Evolutionary conservation across 1,140 invertebrate species (phyloP).

Genomic region (Aphelinus atriplicis): DNA sequence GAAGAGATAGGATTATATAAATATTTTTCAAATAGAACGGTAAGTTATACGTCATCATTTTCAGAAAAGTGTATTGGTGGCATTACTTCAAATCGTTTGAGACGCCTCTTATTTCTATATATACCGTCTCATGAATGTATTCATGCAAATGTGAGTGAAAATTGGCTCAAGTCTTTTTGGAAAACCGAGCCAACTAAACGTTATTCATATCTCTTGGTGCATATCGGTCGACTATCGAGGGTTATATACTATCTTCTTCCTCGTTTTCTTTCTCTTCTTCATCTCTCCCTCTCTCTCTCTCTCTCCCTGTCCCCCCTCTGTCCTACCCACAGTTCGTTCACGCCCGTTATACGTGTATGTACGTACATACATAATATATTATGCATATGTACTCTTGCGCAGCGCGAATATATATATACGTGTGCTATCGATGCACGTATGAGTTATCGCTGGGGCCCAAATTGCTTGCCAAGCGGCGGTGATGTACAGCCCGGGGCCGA

Average conservation of each 20-base stretch:
- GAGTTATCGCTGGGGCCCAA: conserved; percentile 64
- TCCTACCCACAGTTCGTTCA: not conserved
- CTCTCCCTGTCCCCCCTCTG: not conserved
- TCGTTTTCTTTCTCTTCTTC: not conserved
- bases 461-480: conserved; percentile 63
- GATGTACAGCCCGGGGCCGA: conserved; percentile 61
- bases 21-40: no score
- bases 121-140: not conserved
- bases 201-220: no score
- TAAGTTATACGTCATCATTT: no score
- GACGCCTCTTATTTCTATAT: not conserved
- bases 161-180: conserved; percentile 27
- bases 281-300: not conserved
- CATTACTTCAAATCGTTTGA: no score
- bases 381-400: conserved; percentile 45
- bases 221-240: conserved; percentile 21
- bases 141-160: conserved; percentile 28
- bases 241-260: conserved; percentile 17
- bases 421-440: conserved; percentile 61
- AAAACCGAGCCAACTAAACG: conserved; percentile 29
- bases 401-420: not conserved
- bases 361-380: conserved; percentile 54
- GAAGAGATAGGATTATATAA: no score
- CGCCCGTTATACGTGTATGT: conserved; percentile 40
- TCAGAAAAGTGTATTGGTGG: no score